phyloP scores from a whole-genome alignment of 2,113 vertebrate species.

The Cnemophilus loriae region DNA sequence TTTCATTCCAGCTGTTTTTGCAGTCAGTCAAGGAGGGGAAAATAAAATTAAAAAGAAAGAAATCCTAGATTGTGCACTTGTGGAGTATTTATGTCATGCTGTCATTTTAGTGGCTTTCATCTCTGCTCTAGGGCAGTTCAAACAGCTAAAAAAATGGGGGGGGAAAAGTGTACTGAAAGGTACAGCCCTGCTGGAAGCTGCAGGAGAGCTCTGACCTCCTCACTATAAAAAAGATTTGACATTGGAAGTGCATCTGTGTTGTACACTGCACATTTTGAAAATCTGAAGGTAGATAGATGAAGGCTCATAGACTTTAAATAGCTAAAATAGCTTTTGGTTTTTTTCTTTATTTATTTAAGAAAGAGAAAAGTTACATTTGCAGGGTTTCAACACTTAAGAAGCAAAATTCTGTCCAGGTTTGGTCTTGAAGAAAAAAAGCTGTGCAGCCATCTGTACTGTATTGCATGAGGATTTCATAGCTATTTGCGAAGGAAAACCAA shows the following conservation, averaged over 20 bases:
- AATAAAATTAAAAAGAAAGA: not conserved
- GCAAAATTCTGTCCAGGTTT: not conserved
- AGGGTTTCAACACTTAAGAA: not conserved
- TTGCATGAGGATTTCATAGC: not conserved
- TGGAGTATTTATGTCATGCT: not conserved
- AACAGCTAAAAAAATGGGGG: not conserved
- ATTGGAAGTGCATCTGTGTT: not conserved
- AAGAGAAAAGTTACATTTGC: not conserved
- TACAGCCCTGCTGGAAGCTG: not conserved
- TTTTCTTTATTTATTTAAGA: not conserved
- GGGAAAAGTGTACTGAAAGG: not conserved
- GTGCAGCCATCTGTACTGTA: not conserved
- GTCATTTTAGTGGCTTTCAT: not conserved
- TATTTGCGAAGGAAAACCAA: not conserved
- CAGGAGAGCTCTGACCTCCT: not conserved
- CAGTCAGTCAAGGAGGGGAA: not conserved
- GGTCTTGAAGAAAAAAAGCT: not conserved
- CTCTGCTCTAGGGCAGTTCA: not conserved
- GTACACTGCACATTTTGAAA: not conserved
- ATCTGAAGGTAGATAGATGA: not conserved
- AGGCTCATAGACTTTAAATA: not conserved
- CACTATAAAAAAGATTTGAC: not conserved
- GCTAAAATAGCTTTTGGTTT: not conserved
- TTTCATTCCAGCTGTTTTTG: slow-evolving; percentile 13
- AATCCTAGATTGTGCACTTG: not conserved